A percentile compares a stretch with the other conserved stretches of the same genome.
Evolutionary conservation across 2,113 vertebrate species (phyloP).

Genomic region (Lepisosteus oculatus): DNA sequence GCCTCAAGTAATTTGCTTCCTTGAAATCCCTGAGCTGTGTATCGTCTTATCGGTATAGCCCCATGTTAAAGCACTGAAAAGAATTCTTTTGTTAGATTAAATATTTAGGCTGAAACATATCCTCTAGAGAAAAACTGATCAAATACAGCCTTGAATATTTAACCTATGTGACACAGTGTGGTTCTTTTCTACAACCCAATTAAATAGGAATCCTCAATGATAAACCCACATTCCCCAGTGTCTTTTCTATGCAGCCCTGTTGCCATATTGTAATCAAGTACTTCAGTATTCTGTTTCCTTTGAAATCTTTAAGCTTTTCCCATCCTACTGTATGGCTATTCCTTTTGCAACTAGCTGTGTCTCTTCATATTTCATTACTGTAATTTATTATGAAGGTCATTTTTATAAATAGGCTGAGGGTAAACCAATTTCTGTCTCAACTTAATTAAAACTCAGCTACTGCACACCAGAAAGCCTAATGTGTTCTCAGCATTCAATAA

Average conservation of each 20-base stretch:
- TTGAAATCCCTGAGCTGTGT: background rate
- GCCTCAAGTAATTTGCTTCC: too few relatives aligned
- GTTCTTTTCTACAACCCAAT: background rate
- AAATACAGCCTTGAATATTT: background rate
- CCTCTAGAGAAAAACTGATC: background rate
- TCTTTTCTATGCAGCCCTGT: background rate
- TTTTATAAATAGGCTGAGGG: slow-evolving; percentile 54
- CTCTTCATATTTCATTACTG: slow-evolving; percentile 52
- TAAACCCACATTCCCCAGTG: background rate
- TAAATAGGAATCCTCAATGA: background rate
- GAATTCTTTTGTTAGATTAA: background rate
- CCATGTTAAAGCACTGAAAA: background rate
- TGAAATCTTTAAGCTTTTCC: slow-evolving; percentile 4
- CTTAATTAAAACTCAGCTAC: slow-evolving; percentile 54
- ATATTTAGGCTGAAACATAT: slow-evolving; percentile 1
- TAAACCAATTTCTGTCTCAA: slow-evolving; percentile 48
- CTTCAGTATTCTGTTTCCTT: background rate
- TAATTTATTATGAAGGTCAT: slow-evolving; percentile 56
- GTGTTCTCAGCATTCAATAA: slow-evolving; percentile 53
- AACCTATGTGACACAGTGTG: background rate
- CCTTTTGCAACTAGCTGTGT: slow-evolving; percentile 30
- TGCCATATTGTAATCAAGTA: background rate
- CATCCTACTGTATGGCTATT: background rate
- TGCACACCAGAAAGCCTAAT: slow-evolving; percentile 17
- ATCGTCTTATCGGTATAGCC: background rate